A percentile compares a stretch with the other conserved stretches of the same genome.
Conservation (phyloP, 2,888 invertebrate species). For the Mythimna vitellina region DNA sequence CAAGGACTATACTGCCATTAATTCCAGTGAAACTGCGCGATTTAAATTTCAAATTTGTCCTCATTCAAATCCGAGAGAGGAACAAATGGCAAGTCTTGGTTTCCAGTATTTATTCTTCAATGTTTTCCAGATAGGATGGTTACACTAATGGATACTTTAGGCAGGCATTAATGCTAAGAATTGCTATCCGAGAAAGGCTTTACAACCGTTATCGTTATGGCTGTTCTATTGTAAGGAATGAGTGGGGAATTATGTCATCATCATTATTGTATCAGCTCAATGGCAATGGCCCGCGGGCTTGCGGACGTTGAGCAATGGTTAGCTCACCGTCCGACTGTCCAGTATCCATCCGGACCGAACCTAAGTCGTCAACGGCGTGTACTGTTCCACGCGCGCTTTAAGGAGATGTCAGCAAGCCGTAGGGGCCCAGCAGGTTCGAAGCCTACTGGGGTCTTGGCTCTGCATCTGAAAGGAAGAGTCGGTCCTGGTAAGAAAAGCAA, state of each 20-base stretch:
- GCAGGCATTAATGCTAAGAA: slow-evolving; percentile 35
- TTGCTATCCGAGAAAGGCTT: slow-evolving; percentile 15
- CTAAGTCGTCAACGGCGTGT: too few relatives aligned
- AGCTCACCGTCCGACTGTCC: too few relatives aligned
- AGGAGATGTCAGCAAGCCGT: too few relatives aligned
- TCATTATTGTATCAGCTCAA: not conserved
- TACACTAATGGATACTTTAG: slow-evolving; percentile 49
- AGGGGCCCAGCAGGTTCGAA: too few relatives aligned
- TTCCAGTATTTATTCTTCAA: slow-evolving; percentile 44
- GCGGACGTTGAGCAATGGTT: too few relatives aligned
- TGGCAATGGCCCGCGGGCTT: too few relatives aligned
- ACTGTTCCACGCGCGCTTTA: too few relatives aligned
- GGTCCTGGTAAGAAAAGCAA: too few relatives aligned
- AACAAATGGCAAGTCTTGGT: slow-evolving; percentile 67
- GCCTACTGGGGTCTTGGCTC: too few relatives aligned
- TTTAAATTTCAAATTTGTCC: slow-evolving; percentile 77
- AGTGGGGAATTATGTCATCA: not conserved
- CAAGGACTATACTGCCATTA: slow-evolving; percentile 52
- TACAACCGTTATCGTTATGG: slow-evolving; percentile 4
- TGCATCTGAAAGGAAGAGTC: too few relatives aligned
- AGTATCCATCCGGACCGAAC: too few relatives aligned
- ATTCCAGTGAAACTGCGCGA: slow-evolving; percentile 62
- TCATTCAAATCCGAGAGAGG: slow-evolving; percentile 72
- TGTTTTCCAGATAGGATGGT: slow-evolving; percentile 53
- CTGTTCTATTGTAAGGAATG: slow-evolving; percentile 7